Conservation (phyloP, 2,888 invertebrate species). For the Thera obeliscata region DNA sequence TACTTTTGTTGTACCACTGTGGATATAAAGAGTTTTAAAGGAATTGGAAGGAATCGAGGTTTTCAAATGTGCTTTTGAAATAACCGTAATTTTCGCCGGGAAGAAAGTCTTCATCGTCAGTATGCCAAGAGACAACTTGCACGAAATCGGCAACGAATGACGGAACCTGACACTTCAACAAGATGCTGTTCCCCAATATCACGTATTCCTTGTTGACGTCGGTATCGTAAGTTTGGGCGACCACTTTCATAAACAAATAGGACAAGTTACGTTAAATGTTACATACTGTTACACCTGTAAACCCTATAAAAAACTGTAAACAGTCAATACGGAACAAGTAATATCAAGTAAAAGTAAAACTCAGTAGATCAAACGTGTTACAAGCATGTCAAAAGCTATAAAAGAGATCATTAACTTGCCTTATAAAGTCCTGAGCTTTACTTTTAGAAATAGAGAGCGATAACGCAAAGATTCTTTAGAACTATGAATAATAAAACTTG, state of each 20-base stretch:
- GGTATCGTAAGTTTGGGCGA: constrained; percentile 91
- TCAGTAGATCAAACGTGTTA: constrained; percentile 7
- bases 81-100: constrained; percentile 87
- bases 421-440: constrained; percentile 12
- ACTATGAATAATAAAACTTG: background rate
- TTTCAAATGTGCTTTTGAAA: constrained; percentile 42
- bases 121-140: constrained; percentile 91
- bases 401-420: background rate
- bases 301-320: constrained; percentile 12
- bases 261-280: constrained; percentile 1
- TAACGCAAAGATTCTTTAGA: constrained; percentile 19
- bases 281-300: constrained; percentile 11
- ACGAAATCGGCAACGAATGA: constrained; percentile 95
- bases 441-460: constrained; percentile 10
- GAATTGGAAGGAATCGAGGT: constrained; percentile 37
- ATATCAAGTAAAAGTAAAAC: constrained; percentile 6
- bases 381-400: background rate
- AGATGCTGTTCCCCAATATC: constrained; percentile 91
- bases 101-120: constrained; percentile 89
- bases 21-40: constrained; percentile 36
- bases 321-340: background rate
- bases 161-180: constrained; percentile 92
- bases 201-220: constrained; percentile 94
- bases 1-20: constrained; percentile 95
- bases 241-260: constrained; percentile 82